Percentiles rank a stretch among this genome's conserved stretches.
phyloP scores from a whole-genome alignment of 2,113 vertebrate species.

The Madoqua kirkii region DNA sequence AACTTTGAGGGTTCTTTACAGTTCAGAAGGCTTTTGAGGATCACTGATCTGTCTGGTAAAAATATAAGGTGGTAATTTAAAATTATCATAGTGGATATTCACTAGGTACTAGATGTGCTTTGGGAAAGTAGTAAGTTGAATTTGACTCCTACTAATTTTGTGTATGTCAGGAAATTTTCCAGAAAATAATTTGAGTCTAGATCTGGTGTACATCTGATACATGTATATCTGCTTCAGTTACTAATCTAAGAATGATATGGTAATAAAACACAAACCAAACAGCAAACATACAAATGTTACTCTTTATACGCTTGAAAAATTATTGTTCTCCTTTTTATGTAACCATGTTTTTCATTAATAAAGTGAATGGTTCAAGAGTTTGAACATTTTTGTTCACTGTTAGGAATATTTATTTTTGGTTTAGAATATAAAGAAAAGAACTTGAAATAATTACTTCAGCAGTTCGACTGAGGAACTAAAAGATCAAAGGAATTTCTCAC shows the following conservation, averaged over 20 bases:
- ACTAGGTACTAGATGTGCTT: neutral
- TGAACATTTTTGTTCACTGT: neutral
- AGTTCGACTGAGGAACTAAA: neutral
- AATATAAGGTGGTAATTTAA: neutral
- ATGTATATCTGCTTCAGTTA: neutral
- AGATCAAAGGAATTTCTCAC: neutral
- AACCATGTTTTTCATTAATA: neutral
- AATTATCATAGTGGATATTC: neutral
- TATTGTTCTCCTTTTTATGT: neutral
- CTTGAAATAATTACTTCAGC: neutral
- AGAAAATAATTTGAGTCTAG: neutral
- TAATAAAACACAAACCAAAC: neutral
- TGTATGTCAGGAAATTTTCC: neutral
- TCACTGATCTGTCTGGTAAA: neutral
- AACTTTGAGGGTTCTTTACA: neutral
- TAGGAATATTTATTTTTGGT: neutral
- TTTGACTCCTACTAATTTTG: neutral
- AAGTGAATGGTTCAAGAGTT: neutral
- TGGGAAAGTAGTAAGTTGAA: neutral
- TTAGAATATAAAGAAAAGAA: neutral
- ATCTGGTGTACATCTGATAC: neutral
- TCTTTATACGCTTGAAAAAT: neutral
- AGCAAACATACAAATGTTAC: neutral
- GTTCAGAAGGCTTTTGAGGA: neutral
- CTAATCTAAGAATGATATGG: neutral